These are phyloP conservation scores for Sakesphorus luctuosus DNA, from an alignment of 2,113 vertebrate genomes.

Conservation along the genomic window DNA sequence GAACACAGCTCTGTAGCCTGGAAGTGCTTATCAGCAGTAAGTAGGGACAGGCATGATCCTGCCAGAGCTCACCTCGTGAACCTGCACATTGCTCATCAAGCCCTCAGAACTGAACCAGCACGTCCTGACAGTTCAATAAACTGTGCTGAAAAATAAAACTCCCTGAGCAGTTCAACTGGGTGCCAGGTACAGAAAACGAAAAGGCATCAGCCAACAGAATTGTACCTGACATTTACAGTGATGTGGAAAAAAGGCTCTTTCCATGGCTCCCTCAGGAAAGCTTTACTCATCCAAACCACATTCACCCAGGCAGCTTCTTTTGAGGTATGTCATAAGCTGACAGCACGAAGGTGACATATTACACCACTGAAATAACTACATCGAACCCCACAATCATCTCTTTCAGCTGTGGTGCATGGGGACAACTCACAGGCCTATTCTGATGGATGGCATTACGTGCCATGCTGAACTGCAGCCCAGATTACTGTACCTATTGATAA, in stretches of 20 bases:
- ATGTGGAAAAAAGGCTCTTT: neutral
- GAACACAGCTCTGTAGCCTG: neutral
- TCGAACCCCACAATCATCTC: neutral
- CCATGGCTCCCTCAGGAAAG: neutral
- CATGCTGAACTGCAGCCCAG: neutral
- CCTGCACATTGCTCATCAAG: neutral
- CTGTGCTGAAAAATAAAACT: neutral
- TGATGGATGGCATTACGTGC: fast-evolving
- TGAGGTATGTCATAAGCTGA: neutral
- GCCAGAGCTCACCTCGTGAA: neutral
- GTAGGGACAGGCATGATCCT: neutral
- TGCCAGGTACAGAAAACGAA: neutral
- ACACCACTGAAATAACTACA: neutral
- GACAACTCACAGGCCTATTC: neutral
- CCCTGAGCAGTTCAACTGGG: neutral
- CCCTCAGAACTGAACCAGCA: neutral
- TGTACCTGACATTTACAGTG: neutral
- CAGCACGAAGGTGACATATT: neutral
- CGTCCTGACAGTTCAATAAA: neutral
- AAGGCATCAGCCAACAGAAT: neutral
- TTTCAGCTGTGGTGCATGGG: neutral
- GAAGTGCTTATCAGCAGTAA: neutral
- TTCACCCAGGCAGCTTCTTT: neutral
- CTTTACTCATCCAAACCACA: neutral
- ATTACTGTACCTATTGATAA: neutral